phyloP scores from a whole-genome alignment of 2,797 vertebrate genomes.

The Peromyscus aztecus region DNA sequence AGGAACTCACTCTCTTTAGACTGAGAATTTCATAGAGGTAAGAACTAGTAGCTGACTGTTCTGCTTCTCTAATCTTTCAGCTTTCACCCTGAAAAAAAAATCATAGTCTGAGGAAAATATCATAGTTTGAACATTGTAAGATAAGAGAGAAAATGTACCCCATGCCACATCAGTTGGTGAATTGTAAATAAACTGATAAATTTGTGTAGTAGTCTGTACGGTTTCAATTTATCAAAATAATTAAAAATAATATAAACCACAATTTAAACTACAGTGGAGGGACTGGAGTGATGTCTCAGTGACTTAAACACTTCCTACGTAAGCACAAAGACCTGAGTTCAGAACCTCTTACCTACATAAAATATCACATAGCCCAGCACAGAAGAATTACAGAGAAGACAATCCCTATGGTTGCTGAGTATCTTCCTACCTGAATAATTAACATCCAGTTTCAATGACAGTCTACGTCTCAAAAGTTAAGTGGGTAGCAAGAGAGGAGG shows the following conservation, averaged over 20 bases:
- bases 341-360: not conserved
- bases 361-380: not conserved
- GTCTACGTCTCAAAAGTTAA: not conserved
- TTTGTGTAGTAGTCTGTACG: not conserved
- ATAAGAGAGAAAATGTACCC: not conserved
- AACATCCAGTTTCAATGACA: not conserved
- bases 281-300: no score
- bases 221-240: not conserved
- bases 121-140: not conserved
- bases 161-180: not conserved
- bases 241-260: not conserved
- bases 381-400: not conserved
- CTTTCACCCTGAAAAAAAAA: not conserved
- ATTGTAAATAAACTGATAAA: not conserved
- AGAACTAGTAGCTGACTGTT: no score
- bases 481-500: rapidly evolving
- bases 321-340: not conserved
- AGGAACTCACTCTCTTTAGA: no score
- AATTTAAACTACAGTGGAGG: not conserved
- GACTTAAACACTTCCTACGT: not conserved
- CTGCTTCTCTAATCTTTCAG: no score
- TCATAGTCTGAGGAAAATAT: not conserved
- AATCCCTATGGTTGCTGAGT: no score
- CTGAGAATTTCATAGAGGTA: no score
- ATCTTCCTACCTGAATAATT: no score